Conservation (phyloP, 2,888 invertebrate species). For the Nephrocerus scutellatus region DNA sequence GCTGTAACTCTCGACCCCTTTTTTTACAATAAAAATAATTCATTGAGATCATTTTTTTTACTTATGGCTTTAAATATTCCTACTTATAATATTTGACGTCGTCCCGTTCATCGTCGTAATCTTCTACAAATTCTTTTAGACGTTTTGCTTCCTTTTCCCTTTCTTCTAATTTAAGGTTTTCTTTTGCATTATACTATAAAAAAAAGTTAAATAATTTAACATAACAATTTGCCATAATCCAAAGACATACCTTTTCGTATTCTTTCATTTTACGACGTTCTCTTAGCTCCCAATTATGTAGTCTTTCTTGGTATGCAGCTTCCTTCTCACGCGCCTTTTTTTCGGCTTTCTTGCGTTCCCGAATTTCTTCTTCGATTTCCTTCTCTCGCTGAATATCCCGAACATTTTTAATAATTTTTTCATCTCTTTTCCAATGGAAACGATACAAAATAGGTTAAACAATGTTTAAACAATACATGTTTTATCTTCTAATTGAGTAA, state of each 20-base stretch:
- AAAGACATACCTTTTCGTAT: conserved; percentile 59
- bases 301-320: conserved; percentile 88
- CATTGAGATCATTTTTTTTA: background rate
- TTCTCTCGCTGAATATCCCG: conserved; percentile 65
- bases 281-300: conserved; percentile 74
- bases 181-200: conserved; percentile 67
- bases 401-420: conserved; percentile 51
- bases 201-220: conserved; percentile 4
- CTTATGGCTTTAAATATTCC: conserved; percentile 44
- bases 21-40: background rate
- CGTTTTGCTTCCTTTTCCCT: conserved; percentile 86
- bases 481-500: no score
- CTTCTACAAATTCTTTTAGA: conserved; percentile 95
- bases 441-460: background rate
- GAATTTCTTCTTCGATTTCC: conserved; percentile 85
- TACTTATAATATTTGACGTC: conserved; percentile 92
- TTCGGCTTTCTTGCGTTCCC: conserved; percentile 84
- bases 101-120: conserved; percentile 97
- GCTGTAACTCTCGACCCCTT: conserved; percentile 75
- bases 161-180: conserved; percentile 77
- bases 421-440: conserved; percentile 44
- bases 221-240: background rate
- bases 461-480: background rate
- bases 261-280: conserved; percentile 87
- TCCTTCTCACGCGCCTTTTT: conserved; percentile 91